Base-by-base conservation (phyloP, 30 jellyfish, hydroid and myxozoan genomes). In the Pseudorhiza aurosa region DNA sequence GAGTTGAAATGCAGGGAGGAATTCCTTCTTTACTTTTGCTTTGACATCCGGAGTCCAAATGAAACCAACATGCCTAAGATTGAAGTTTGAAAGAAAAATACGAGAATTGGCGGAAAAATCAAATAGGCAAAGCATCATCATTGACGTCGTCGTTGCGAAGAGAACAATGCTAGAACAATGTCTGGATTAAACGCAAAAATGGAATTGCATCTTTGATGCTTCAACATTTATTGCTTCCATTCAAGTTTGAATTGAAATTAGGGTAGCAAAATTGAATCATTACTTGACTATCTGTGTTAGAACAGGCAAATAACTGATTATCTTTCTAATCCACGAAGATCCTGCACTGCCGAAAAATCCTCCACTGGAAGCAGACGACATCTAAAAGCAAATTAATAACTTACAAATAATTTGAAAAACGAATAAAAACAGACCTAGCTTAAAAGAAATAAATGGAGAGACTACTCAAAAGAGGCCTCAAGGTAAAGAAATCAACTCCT, bases 21-120 rank as follows among this genome's bases (percentile, higher is more conserved):
- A 78, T 1, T 31, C 79, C 14, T 62, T 62, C 60, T 63, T 36
- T n/a, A 78, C 37, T 21, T 32, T 15, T 17, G 25, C 9, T 46
- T 51, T 57, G 5, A 63, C 64, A 9, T 43, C 53, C 1, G 90
- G 68, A 0, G 65, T 63, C 90, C 90, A 78, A 6, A 78, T 37
- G 21, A 45, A 4, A 22, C 90, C 90, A 35, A 50, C 29, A 33
- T 78, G 90, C 65, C 90, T 78, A 33, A 18, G 14, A 55, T 9
- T 33, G n/a, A n/a, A n/a, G n/a, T n/a, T n/a, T n/a, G n/a, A n/a
- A n/a, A n/a, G n/a, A n/a, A n/a, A n/a, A n/a, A n/a, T n/a, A n/a
- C n/a, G n/a, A n/a, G n/a, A n/a, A n/a, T n/a, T n/a, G n/a, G n/a
- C n/a, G n/a, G n/a, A n/a, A n/a, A n/a, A n/a, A n/a, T n/a, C n/a